Conservation (phyloP, 1,140 invertebrate genomes). For the Drosophila orena region DNA sequence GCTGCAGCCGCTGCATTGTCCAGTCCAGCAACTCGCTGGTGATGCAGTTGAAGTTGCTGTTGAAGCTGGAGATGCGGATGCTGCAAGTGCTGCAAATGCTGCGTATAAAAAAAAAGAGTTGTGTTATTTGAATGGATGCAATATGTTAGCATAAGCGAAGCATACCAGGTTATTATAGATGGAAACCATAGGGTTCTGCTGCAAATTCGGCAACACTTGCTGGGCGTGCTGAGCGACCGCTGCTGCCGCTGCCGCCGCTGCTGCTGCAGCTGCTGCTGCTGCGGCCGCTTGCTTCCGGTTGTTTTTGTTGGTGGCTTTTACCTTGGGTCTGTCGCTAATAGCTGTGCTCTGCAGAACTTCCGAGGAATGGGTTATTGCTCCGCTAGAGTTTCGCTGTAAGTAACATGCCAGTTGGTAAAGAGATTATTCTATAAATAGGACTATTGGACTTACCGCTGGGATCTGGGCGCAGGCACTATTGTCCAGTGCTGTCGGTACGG, state of each 20-base stretch:
- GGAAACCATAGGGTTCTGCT: slow-evolving; percentile 83
- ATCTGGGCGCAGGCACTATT: slow-evolving; percentile 35
- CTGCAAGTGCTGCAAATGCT: slow-evolving; percentile 44
- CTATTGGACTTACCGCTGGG: slow-evolving; percentile 37
- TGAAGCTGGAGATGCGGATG: slow-evolving; percentile 65
- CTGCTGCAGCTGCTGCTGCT: slow-evolving; percentile 58
- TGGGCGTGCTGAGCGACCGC: slow-evolving; percentile 54
- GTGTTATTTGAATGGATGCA: background rate
- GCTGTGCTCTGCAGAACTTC: slow-evolving; percentile 88
- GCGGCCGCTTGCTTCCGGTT: slow-evolving; percentile 87
- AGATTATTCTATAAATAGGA: background rate
- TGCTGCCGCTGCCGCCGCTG: slow-evolving; percentile 44
- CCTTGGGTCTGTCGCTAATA: slow-evolving; percentile 92
- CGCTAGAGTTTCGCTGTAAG: slow-evolving; percentile 54
- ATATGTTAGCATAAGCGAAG: background rate
- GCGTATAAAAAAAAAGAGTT: background rate
- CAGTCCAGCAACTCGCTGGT: slow-evolving; percentile 46
- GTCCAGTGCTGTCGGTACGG: slow-evolving; percentile 32
- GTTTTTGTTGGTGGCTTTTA: slow-evolving; percentile 91
- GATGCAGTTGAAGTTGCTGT: slow-evolving; percentile 63
- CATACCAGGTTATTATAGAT: slow-evolving; percentile 82
- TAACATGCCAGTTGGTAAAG: background rate
- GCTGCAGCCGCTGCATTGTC: slow-evolving; percentile 47
- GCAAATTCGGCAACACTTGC: slow-evolving; percentile 55
- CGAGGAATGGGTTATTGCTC: slow-evolving; percentile 84